Percentiles rank a stretch among this genome's conserved stretches.
phyloP scores from a whole-genome alignment of 2,797 vertebrate genomes.

The Coendou prehensilis region DNA sequence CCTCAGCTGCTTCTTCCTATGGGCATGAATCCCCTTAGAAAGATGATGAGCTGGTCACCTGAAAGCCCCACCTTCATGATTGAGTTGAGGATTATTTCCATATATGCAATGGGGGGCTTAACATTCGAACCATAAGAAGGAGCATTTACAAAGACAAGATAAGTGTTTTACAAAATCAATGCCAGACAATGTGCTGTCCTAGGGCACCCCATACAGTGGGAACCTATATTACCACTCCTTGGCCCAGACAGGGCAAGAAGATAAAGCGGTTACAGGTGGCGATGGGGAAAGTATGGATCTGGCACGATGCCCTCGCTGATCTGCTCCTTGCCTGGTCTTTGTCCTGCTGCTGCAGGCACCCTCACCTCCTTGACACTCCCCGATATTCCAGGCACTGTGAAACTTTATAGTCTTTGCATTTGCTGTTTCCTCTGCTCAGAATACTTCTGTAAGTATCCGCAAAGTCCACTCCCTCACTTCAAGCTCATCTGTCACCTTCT shows the following conservation, averaged over 20 bases:
- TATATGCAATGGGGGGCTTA: neutral
- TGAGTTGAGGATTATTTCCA: neutral
- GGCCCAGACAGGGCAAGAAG: neutral
- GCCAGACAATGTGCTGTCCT: too few species aligned
- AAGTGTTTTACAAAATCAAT: neutral
- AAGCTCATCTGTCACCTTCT: constrained; percentile 36
- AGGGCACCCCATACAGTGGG: neutral
- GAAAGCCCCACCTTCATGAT: neutral
- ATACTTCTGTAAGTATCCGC: neutral
- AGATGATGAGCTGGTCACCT: neutral
- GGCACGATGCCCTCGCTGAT: neutral
- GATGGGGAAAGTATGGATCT: neutral
- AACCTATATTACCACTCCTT: neutral
- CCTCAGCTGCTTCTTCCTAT: neutral
- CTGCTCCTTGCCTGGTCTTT: neutral
- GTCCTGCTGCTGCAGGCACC: neutral
- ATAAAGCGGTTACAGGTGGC: neutral
- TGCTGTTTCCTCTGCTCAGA: neutral
- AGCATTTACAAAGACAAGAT: neutral
- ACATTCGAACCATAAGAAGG: neutral
- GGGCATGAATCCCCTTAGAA: too few species aligned
- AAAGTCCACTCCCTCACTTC: neutral
- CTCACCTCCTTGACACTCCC: neutral
- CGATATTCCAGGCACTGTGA: neutral
- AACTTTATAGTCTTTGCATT: neutral